phyloP scores from a whole-genome alignment of 2,113 vertebrate genomes.

The Sitta europaea region DNA sequence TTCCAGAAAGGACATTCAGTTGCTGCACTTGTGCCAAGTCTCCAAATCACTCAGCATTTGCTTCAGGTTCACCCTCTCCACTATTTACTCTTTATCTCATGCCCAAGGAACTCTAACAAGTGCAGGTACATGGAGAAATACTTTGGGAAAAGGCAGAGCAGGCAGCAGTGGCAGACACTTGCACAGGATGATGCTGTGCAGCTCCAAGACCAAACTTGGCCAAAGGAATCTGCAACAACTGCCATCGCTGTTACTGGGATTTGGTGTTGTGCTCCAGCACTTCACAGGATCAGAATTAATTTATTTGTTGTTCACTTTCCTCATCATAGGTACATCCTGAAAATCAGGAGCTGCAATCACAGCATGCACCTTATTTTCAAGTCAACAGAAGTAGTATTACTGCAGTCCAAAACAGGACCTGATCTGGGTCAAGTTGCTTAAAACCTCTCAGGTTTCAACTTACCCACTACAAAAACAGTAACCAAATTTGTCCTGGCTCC shows the following conservation, averaged over 20 bases:
- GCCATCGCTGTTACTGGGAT: background rate
- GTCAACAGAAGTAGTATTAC: background rate
- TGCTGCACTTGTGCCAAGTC: background rate
- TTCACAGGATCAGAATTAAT: background rate
- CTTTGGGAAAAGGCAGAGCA: background rate
- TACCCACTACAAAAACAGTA: background rate
- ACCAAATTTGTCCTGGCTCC: background rate
- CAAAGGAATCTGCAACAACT: background rate
- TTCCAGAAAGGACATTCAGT: background rate
- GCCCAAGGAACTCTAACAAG: background rate
- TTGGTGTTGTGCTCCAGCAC: background rate
- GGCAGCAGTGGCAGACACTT: background rate
- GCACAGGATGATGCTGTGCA: background rate
- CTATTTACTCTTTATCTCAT: background rate
- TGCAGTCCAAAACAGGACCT: background rate
- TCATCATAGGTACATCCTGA: fast-evolving
- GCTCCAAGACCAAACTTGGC: background rate
- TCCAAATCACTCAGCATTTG: background rate
- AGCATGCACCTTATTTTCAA: background rate
- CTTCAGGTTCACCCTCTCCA: background rate
- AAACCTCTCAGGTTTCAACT: background rate
- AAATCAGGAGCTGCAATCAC: background rate
- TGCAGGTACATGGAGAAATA: background rate
- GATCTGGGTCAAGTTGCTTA: background rate
- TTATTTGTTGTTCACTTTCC: background rate